A percentile compares a stretch with the other conserved stretches of the same genome.
Evolutionary conservation across 2,888 invertebrate genomes (phyloP).

Genomic region (Volucella inflata): DNA sequence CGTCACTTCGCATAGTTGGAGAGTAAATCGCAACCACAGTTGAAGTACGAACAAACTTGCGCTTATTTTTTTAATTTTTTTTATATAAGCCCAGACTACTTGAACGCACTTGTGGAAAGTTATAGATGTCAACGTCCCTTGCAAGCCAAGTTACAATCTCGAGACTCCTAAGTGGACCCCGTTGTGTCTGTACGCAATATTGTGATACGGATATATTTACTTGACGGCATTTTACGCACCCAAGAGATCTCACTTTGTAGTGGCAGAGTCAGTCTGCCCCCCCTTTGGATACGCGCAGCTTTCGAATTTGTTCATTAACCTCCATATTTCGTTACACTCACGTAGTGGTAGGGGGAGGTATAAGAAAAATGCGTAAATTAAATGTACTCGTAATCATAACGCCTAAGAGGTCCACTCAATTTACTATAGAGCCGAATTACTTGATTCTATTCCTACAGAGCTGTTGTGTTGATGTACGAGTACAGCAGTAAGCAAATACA

Average conservation of each 20-base stretch:
- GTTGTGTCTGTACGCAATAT: slow-evolving; percentile 2
- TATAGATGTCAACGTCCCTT: background rate
- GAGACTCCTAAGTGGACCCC: slow-evolving; percentile 17
- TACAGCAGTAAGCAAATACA: slow-evolving; percentile 17
- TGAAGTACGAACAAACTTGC: slow-evolving; percentile 13
- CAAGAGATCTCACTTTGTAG: slow-evolving; percentile 22
- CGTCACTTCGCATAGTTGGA: background rate
- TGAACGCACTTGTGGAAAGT: slow-evolving; percentile 30
- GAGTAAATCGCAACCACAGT: slow-evolving; percentile 18
- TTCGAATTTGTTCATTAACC: slow-evolving; percentile 47
- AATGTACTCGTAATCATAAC: slow-evolving; percentile 10
- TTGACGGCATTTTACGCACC: slow-evolving; percentile 18
- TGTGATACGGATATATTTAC: slow-evolving; percentile 18
- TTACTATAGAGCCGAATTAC: slow-evolving; percentile 31
- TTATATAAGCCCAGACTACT: background rate
- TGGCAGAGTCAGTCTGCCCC: background rate
- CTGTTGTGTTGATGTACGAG: slow-evolving; percentile 9
- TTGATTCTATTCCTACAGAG: background rate
- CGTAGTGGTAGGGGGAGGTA: background rate
- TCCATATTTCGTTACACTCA: slow-evolving; percentile 33
- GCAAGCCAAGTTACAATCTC: slow-evolving; percentile 1
- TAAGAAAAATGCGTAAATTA: slow-evolving; percentile 5
- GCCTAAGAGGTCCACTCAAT: slow-evolving; percentile 47
- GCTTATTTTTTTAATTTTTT: background rate
- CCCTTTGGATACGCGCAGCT: slow-evolving; percentile 8